Evolutionary conservation across 2,888 invertebrate genomes (phyloP).

Genomic region (Lasioglossum vierecki): DNA sequence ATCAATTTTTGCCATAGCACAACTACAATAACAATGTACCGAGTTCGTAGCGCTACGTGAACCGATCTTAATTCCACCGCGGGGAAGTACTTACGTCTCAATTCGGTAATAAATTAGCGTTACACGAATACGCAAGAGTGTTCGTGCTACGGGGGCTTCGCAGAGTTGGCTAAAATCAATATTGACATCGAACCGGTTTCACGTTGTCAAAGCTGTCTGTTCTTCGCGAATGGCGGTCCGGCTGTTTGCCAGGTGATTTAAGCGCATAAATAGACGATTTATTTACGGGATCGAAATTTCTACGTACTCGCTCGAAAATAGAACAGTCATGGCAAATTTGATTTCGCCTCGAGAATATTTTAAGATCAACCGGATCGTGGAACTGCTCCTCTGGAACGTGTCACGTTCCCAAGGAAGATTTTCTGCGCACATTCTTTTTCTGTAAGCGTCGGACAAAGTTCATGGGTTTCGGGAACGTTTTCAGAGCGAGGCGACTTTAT

Average conservation of each 20-base stretch:
- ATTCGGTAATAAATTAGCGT: conserved; percentile 9
- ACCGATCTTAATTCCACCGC: background rate
- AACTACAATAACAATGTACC: background rate
- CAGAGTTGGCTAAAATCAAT: background rate
- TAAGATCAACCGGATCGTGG: background rate
- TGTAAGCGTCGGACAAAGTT: background rate
- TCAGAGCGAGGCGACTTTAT: background rate
- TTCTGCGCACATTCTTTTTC: background rate
- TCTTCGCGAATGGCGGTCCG: background rate
- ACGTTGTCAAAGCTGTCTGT: background rate
- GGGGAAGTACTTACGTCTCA: background rate
- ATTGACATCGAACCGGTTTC: conserved; percentile 8
- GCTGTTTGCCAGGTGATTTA: background rate
- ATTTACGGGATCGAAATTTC: background rate
- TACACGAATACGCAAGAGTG: background rate
- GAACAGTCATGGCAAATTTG: background rate
- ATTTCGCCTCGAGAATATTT: background rate
- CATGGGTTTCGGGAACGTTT: background rate
- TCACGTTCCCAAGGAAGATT: background rate
- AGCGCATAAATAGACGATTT: background rate
- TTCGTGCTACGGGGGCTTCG: background rate
- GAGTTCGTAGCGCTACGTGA: background rate
- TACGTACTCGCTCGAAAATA: background rate
- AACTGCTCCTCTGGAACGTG: background rate
- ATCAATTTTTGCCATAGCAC: background rate